Percentiles rank a stretch among this genome's conserved stretches.
These are phyloP conservation scores for Eledona agricola DNA, from an alignment of 2,888 invertebrate genomes.

Conservation along the genomic window DNA sequence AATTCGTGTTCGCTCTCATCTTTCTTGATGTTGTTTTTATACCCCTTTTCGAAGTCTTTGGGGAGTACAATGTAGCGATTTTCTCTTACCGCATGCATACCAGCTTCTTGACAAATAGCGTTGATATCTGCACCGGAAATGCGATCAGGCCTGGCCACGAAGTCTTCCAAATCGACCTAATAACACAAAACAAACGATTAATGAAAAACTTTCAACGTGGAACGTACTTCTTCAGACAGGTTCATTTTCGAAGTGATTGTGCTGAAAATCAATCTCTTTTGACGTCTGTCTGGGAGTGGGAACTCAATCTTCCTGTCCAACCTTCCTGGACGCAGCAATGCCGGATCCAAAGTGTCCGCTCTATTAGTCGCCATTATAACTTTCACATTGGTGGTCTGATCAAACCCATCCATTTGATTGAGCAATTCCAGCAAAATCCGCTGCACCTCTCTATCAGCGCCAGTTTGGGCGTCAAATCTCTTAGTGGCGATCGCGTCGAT, in stretches of 20 bases:
- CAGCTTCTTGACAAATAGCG: conserved; percentile 99
- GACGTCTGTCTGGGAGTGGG: conserved; percentile 90
- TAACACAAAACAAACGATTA: conserved; percentile 28
- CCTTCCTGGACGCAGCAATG: conserved; percentile 91
- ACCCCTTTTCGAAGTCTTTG: conserved; percentile 99
- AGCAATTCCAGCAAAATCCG: conserved; percentile 95
- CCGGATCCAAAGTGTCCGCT: conserved; percentile 99
- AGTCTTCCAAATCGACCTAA: conserved; percentile 95
- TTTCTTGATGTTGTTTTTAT: conserved; percentile 99
- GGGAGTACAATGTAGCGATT: conserved; percentile 98
- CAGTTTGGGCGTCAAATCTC: conserved; percentile 97
- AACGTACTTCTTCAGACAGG: conserved; percentile 83
- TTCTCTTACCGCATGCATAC: conserved; percentile 99
- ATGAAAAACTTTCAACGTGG: conserved; percentile 1
- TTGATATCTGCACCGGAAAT: conserved; percentile 99
- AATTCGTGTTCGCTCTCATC: conserved; percentile 99
- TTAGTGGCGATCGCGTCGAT: conserved; percentile 99
- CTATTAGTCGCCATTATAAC: conserved; percentile 97
- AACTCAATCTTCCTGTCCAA: conserved; percentile 99
- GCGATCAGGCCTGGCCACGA: conserved; percentile 97
- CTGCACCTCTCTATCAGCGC: conserved; percentile 98
- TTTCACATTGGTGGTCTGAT: conserved; percentile 99
- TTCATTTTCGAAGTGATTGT: conserved; percentile 98
- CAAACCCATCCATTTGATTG: conserved; percentile 99
- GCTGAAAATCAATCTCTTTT: conserved; percentile 96